These are phyloP conservation scores for Crotalus tigris DNA, from an alignment of 2,113 vertebrate species.

Conservation along the genomic window DNA sequence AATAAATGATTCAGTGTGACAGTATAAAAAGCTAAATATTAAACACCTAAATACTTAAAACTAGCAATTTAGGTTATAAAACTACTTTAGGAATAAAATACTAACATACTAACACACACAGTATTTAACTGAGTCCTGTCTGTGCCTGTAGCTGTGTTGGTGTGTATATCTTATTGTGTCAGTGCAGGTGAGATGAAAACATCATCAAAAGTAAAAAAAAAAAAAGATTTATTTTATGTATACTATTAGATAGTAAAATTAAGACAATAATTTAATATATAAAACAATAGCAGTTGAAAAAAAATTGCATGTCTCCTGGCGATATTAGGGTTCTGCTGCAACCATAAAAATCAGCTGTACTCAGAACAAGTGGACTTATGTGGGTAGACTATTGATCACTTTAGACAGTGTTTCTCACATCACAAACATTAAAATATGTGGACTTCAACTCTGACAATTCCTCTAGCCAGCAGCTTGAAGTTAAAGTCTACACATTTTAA, in stretches of 20 bases:
- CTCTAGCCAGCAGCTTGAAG: background rate
- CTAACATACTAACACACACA: background rate
- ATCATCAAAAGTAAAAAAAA: background rate
- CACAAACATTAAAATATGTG: background rate
- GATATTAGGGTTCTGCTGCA: background rate
- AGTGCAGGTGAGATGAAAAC: background rate
- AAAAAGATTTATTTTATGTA: background rate
- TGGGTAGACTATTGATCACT: background rate
- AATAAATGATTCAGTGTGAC: background rate
- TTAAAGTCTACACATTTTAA: background rate
- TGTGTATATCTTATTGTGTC: background rate
- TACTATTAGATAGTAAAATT: background rate
- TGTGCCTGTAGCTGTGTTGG: background rate
- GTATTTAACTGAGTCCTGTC: background rate
- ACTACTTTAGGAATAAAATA: background rate
- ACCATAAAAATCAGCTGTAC: background rate
- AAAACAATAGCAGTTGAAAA: background rate
- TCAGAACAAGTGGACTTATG: background rate
- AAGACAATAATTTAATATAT: background rate
- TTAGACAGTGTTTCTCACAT: background rate
- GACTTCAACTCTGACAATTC: background rate
- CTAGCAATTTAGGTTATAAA: background rate
- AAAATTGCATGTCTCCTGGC: background rate
- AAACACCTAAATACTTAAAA: background rate
- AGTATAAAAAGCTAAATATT: background rate